Percentiles rank a stretch among this genome's conserved stretches.
Evolutionary conservation across 1,140 invertebrate genomes (phyloP).

Genomic region (Cylas formicarius): DNA sequence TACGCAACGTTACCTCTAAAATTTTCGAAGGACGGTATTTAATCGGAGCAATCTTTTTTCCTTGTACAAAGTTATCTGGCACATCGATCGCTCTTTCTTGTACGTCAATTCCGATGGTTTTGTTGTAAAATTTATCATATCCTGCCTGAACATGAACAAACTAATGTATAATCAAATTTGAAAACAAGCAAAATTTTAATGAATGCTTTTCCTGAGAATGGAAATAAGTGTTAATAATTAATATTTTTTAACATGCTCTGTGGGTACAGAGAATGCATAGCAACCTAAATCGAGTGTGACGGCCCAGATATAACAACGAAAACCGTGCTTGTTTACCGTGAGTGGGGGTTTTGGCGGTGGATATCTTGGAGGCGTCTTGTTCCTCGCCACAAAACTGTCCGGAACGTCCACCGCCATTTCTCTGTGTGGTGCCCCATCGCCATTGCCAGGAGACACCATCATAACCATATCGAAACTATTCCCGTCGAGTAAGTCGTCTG

Average conservation of each 20-base stretch:
- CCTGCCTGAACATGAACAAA: conserved; percentile 33
- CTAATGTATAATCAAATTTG: no score
- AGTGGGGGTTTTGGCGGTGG: conserved; percentile 60
- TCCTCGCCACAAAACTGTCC: conserved; percentile 84
- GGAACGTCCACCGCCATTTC: conserved; percentile 99
- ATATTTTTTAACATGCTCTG: no score
- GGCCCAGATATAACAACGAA: background rate
- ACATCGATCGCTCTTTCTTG: conserved; percentile 70
- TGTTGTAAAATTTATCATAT: conserved; percentile 42
- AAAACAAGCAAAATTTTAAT: no score
- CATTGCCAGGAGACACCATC: conserved; percentile 61
- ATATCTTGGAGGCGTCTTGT: conserved; percentile 88
- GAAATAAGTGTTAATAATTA: no score
- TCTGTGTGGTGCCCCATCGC: conserved; percentile 72
- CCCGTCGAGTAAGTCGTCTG: conserved; percentile 38
- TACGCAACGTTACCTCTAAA: no score
- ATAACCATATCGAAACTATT: conserved; percentile 47
- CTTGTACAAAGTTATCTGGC: conserved; percentile 63
- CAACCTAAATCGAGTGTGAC: background rate
- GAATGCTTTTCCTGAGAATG: no score
- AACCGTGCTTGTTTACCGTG: conserved; percentile 31
- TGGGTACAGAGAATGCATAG: background rate
- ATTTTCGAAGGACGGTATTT: no score
- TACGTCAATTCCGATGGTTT: conserved; percentile 45
- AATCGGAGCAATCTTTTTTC: conserved; percentile 59